phyloP scores from a whole-genome alignment of 2,113 vertebrate species.

The Caracal caracal region DNA sequence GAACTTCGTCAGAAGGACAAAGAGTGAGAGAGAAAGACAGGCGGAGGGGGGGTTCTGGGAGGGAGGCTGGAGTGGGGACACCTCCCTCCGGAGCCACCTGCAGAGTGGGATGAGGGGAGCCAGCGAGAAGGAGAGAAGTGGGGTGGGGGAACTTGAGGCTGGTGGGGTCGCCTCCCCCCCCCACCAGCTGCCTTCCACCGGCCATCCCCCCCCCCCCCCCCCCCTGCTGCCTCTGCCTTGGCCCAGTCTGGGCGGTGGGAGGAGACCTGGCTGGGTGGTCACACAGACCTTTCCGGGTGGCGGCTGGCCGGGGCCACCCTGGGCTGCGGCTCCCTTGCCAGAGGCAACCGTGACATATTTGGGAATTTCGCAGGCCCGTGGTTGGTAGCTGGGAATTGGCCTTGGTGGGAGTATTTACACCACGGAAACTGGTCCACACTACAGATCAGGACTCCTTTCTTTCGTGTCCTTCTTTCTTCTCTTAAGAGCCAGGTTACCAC shows the following conservation, averaged over 20 bases:
- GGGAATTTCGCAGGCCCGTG: background rate
- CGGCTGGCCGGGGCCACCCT: too few relatives aligned
- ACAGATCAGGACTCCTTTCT: background rate
- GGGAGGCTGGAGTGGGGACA: background rate
- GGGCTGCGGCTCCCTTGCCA: background rate
- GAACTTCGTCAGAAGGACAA: background rate
- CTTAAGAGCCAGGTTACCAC: background rate
- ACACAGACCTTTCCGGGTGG: background rate
- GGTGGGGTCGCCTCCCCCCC: background rate
- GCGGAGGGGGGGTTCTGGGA: background rate
- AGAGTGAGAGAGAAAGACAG: background rate
- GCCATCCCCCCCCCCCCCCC: background rate
- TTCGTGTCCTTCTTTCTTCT: background rate
- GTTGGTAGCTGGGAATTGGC: background rate
- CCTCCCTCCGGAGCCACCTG: background rate
- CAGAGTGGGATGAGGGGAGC: rapidly evolving
- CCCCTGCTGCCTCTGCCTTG: background rate
- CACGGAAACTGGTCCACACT: background rate
- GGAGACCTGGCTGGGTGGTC: background rate
- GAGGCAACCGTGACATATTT: background rate
- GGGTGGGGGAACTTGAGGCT: rapidly evolving
- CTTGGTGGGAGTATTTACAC: background rate
- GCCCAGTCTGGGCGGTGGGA: background rate
- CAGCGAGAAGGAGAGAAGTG: background rate
- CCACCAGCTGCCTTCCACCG: background rate